Percentiles rank a stretch among this genome's conserved stretches.
These are phyloP conservation scores for Amiota mariae DNA, from an alignment of 2,888 invertebrate species.

Conservation along the genomic window DNA sequence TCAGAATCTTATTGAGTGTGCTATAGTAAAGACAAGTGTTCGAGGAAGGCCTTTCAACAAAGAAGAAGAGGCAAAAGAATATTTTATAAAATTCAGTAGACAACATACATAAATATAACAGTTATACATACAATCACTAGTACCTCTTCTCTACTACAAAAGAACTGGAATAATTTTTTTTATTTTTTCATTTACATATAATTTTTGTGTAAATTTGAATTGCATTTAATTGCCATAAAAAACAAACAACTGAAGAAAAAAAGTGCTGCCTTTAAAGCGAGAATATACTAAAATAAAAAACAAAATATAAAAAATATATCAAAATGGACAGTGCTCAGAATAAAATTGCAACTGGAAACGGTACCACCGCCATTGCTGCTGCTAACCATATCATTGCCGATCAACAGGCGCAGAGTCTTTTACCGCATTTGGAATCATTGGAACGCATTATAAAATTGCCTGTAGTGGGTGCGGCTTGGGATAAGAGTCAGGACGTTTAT, in stretches of 20 bases:
- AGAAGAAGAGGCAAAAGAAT: conserved; percentile 20
- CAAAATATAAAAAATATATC: conserved; percentile 32
- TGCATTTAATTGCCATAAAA: conserved; percentile 31
- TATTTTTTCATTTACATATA: not conserved
- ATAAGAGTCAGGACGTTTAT: conserved; percentile 76
- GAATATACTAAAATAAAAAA: conserved; percentile 38
- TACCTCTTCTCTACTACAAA: not conserved
- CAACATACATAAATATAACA: conserved; percentile 31
- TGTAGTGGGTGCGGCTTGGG: conserved; percentile 76
- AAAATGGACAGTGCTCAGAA: conserved; percentile 64
- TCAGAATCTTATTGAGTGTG: conserved; percentile 62
- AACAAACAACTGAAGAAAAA: conserved; percentile 46
- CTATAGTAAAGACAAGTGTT: conserved; percentile 49
- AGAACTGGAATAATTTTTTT: conserved; percentile 25
- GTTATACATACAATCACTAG: not conserved
- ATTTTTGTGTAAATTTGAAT: conserved; percentile 6
- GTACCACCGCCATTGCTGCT: conserved; percentile 41
- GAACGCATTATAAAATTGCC: conserved; percentile 77
- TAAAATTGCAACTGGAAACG: conserved; percentile 53
- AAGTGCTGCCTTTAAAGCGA: conserved; percentile 48
- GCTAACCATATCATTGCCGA: conserved; percentile 39
- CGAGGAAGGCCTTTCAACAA: not conserved
- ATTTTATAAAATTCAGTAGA: too few species aligned
- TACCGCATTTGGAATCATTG: conserved; percentile 76
- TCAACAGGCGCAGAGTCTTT: conserved; percentile 62